Evolutionary conservation across 1,140 invertebrate species (phyloP).

Genomic region (Adoxophyes honmai): DNA sequence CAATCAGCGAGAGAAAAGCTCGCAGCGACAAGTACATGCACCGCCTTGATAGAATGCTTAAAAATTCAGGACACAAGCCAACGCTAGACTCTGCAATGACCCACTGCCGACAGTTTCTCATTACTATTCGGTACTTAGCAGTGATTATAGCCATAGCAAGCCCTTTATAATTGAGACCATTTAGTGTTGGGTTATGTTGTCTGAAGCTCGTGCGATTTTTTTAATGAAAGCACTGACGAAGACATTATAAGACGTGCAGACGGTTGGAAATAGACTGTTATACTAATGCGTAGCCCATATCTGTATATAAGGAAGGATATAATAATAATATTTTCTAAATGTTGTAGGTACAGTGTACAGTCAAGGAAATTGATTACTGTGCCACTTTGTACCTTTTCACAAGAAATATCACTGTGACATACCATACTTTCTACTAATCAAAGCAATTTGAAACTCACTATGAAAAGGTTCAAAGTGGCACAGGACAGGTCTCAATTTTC

Average conservation of each 20-base stretch:
- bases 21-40: constrained; percentile 28
- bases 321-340: too few species aligned
- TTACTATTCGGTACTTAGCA: not conserved
- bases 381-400: too few species aligned
- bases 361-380: too few species aligned
- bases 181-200: not conserved
- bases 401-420: too few species aligned
- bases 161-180: constrained; percentile 1
- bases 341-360: too few species aligned
- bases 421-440: too few species aligned
- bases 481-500: too few species aligned
- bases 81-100: constrained; percentile 37
- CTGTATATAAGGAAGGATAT: too few species aligned
- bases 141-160: not conserved
- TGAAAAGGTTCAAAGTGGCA: too few species aligned
- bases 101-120: constrained; percentile 33
- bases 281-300: too few species aligned
- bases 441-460: too few species aligned
- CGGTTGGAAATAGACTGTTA: too few species aligned
- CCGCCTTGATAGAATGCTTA: constrained; percentile 59
- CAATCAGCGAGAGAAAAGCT: constrained; percentile 66
- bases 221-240: not conserved
- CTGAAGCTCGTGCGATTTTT: not conserved
- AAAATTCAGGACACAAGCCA: constrained; percentile 62
- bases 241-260: constrained; percentile 4